Evolutionary conservation across 2,888 invertebrate genomes (phyloP).

Genomic region (Hypolimnas misippus): DNA sequence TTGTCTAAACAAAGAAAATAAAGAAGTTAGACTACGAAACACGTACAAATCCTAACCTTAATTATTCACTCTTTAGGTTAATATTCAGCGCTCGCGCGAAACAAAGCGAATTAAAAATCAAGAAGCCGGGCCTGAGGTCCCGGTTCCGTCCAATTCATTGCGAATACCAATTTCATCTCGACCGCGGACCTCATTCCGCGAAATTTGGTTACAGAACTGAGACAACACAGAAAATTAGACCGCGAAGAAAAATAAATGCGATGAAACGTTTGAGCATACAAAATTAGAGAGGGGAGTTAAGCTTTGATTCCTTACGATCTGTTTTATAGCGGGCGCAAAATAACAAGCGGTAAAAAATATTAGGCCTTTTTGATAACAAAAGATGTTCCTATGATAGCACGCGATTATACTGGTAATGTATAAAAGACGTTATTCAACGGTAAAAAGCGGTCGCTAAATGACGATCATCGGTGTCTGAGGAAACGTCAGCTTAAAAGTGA

Average conservation of each 20-base stretch:
- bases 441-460: too few relatives aligned
- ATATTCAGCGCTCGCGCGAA: constrained; percentile 60
- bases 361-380: too few relatives aligned
- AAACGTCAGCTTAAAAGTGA: neutral
- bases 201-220: constrained; percentile 82
- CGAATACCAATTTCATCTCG: constrained; percentile 80
- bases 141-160: constrained; percentile 66
- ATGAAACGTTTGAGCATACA: constrained; percentile 77
- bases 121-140: constrained; percentile 48
- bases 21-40: constrained; percentile 19
- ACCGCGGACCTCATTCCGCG: constrained; percentile 76
- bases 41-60: constrained; percentile 24
- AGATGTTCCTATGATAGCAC: too few relatives aligned
- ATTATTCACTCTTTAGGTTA: constrained; percentile 54
- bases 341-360: too few relatives aligned
- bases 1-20: constrained; percentile 19
- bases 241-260: constrained; percentile 82
- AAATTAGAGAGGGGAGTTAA: constrained; percentile 63
- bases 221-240: constrained; percentile 82
- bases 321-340: neutral
- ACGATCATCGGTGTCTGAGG: too few relatives aligned
- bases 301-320: neutral
- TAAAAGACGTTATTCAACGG: neutral
- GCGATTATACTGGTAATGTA: too few relatives aligned
- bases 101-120: constrained; percentile 72